These are phyloP conservation scores for Salticus scenicus DNA, from an alignment of 2,888 invertebrate species.

Conservation along the genomic window DNA sequence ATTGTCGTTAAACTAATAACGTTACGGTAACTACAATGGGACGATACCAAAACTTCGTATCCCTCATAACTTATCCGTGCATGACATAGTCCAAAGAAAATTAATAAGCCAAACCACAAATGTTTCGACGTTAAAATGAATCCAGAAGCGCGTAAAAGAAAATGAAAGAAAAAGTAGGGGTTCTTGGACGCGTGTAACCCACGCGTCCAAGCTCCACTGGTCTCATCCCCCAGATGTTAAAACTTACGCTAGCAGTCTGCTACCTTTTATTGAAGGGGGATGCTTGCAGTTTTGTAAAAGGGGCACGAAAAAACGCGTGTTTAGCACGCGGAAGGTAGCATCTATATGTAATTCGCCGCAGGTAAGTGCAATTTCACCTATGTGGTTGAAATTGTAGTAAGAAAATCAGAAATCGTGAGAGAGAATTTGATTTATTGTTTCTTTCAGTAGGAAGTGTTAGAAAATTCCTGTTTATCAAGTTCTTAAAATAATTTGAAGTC, in stretches of 20 bases:
- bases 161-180: constrained; percentile 22
- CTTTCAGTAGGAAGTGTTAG: too few species aligned
- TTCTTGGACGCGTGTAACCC: constrained; percentile 34
- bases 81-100: neutral
- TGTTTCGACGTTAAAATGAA: constrained; percentile 7
- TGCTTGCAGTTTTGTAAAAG: neutral
- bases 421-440: too few species aligned
- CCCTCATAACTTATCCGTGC: neutral
- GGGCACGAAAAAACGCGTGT: constrained; percentile 49
- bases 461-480: too few species aligned
- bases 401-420: too few species aligned
- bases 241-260: constrained; percentile 60
- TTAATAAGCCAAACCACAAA: neutral
- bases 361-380: neutral
- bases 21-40: too few species aligned
- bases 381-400: neutral
- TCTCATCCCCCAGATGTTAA: constrained; percentile 50
- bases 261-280: neutral
- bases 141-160: neutral
- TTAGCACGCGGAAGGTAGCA: constrained; percentile 46
- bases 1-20: too few species aligned
- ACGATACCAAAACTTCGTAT: too few species aligned
- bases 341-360: constrained; percentile 40
- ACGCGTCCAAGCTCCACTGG: constrained; percentile 42
- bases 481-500: too few species aligned